Base-by-base conservation (phyloP, 30 jellyfish, hydroid and myxozoan genomes). In the Mastigias papua region DNA sequence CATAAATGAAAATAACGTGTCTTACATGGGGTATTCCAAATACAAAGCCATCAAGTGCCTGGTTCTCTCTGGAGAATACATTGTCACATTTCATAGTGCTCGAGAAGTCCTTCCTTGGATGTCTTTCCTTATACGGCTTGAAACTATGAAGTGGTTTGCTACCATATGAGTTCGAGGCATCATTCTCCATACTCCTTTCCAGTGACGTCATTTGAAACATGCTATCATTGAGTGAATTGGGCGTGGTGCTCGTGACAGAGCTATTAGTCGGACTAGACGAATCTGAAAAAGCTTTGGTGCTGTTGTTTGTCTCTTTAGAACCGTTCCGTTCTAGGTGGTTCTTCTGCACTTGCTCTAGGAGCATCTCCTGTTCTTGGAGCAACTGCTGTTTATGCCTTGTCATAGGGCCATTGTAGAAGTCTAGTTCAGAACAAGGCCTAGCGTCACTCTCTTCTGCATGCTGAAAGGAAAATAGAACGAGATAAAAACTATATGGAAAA, bases 351-450 rank as follows among this genome's bases (percentile, higher is more conserved):
- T 95, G 97, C 71, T 89, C 99, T 54, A 95, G 76, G 0, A 95
- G 91, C 89, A 79, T 95, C 69, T 95, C 99, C 74, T 95, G 99
- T 61, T 95, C 99, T 69, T 95, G 99, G n/a, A 95, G 93, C 35
- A 95, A 70, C 80, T 95, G 99, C 46, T 95, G 99, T 73, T 95
- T 95, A 93, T 95, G 99, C 22, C 99, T 83, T 33, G 99, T 95
- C 97, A 95, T 95, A 16, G 99, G 99, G 17, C 99, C 99, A 62
- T 86, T 95, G 88, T 95, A 95, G 88, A 90, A 95, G 82, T 95
- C 99, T 2, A 95, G 13, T 35, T 95, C 99, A 11, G 98, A 90
- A 65, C 90, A 80, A 7, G 97, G 93, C 27, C 99, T 86, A 22
- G 82, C 97, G 21, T 92, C 94, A 31, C 99, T 87, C 26, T 86